phyloP scores from a whole-genome alignment of 2,113 vertebrate species.

The Nothobranchius kuhntae region DNA sequence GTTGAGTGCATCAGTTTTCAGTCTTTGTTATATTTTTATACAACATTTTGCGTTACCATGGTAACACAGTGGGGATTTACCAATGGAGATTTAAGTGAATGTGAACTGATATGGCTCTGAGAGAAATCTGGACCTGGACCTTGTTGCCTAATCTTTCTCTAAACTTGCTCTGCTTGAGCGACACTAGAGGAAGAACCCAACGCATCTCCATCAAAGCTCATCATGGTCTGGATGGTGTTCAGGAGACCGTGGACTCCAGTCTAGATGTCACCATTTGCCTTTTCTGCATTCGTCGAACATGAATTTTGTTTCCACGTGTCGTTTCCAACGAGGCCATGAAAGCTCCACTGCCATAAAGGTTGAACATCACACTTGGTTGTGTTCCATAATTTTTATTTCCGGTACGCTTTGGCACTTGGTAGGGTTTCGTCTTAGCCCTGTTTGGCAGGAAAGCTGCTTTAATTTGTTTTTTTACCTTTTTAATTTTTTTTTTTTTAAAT shows the following conservation, averaged over 20 bases:
- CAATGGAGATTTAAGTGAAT: conserved; percentile 61
- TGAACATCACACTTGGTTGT: conserved; percentile 27
- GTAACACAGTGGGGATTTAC: conserved; percentile 56
- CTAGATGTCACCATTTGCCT: conserved; percentile 61
- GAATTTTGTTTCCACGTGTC: conserved; percentile 50
- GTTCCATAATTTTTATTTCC: conserved; percentile 36
- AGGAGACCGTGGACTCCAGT: conserved; percentile 46
- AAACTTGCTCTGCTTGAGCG: conserved; percentile 17
- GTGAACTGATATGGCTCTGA: conserved; percentile 56
- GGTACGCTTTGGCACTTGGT: conserved; percentile 43
- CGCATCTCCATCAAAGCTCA: too few relatives aligned
- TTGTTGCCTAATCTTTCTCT: conserved; percentile 41
- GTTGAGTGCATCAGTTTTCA: conserved; percentile 53
- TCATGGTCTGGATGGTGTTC: conserved; percentile 50
- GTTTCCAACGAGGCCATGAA: conserved; percentile 61
- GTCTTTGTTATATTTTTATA: conserved; percentile 78
- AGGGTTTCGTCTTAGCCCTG: conserved; percentile 41
- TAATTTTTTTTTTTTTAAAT: conserved; percentile 12
- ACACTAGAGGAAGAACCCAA: not conserved
- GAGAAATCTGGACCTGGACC: conserved; percentile 34
- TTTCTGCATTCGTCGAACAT: conserved; percentile 59
- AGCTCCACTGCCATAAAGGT: conserved; percentile 45
- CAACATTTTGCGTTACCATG: conserved; percentile 62
- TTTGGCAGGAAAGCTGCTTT: conserved; percentile 47
- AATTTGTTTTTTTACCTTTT: conserved; percentile 30